phyloP scores from a whole-genome alignment of 2,797 vertebrate genomes.

The Muraenolepis orangiensis region DNA sequence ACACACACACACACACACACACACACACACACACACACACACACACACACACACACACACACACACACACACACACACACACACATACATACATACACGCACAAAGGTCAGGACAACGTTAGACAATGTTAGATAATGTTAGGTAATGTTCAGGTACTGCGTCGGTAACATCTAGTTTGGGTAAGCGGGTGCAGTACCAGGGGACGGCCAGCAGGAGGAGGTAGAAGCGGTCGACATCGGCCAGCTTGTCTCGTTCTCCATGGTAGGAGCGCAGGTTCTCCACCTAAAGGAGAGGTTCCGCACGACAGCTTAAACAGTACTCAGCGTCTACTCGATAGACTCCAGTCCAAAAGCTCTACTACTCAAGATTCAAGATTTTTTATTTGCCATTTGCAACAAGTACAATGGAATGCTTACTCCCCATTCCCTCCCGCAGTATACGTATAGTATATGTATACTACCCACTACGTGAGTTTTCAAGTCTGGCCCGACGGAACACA shows the following conservation, averaged over 20 bases:
- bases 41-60: constrained; percentile 8
- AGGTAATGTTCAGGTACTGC: background rate
- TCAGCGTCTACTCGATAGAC: background rate
- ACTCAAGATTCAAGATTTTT: no score
- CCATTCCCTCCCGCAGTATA: no score
- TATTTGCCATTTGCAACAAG: no score
- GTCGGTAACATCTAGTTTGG: background rate
- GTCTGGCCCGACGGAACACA: no score
- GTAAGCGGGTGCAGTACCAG: background rate
- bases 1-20: constrained; percentile 3
- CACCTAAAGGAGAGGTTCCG: constrained; percentile 57
- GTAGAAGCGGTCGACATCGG: constrained; percentile 82
- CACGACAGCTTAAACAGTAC: background rate
- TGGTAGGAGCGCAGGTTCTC: constrained; percentile 81
- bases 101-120: no score
- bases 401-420: no score
- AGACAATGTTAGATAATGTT: background rate
- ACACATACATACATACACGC: constrained; percentile 1
- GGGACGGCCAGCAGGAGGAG: constrained; percentile 69
- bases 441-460: no score
- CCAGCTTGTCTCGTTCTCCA: constrained; percentile 73
- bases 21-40: constrained; percentile 9
- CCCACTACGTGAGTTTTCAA: no score
- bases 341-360: no score
- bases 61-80: constrained; percentile 17